phyloP scores from a whole-genome alignment of 2,113 vertebrate species.

The Terrapene triunguis region DNA sequence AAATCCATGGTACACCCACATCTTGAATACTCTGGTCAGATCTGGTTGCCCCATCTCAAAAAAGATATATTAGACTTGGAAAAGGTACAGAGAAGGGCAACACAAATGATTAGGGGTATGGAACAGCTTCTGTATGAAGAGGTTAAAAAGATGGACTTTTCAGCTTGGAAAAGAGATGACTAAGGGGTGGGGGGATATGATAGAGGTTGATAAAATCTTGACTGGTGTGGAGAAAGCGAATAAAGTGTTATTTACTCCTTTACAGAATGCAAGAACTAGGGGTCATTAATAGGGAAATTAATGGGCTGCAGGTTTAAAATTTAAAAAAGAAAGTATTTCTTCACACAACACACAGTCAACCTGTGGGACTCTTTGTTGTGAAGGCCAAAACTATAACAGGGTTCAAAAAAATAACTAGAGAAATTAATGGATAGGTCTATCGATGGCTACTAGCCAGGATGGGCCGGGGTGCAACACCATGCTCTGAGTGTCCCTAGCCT shows the following conservation, averaged over 20 bases:
- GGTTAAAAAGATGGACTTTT: background rate
- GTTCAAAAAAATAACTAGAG: too few relatives aligned
- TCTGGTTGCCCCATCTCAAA: background rate
- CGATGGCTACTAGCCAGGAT: background rate
- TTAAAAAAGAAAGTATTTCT: background rate
- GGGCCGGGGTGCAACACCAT: too few relatives aligned
- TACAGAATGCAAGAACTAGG: background rate
- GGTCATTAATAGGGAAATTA: background rate
- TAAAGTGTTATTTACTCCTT: background rate
- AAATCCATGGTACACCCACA: background rate
- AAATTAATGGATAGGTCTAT: too few relatives aligned
- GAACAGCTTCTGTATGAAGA: background rate
- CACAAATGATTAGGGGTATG: background rate
- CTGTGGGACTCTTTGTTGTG: too few relatives aligned
- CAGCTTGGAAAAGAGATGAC: background rate
- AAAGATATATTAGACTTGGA: background rate
- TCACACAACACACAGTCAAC: too few relatives aligned
- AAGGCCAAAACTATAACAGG: too few relatives aligned
- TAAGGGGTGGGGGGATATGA: background rate
- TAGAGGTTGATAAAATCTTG: background rate
- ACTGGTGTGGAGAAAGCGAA: background rate
- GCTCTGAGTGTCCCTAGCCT: too few relatives aligned
- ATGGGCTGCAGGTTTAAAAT: background rate
- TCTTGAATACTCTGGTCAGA: background rate
- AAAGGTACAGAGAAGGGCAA: background rate